A percentile compares a stretch with the other conserved stretches of the same genome.
phyloP scores from a whole-genome alignment of 92 coral and sea anemone genomes.

The Pocillopora grandis region DNA sequence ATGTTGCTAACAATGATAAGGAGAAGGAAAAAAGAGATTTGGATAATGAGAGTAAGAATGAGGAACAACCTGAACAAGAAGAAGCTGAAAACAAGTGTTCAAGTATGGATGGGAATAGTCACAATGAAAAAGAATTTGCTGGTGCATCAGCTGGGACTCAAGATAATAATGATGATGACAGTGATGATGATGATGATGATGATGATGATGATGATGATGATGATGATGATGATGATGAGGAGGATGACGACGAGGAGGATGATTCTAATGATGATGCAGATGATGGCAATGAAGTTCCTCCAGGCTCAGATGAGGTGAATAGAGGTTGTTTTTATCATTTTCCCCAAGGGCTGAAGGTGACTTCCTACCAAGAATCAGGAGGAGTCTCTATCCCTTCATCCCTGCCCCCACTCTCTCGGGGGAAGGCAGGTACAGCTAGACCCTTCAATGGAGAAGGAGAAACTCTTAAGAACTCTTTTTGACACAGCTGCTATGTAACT shows the following conservation, averaged over 20 bases:
- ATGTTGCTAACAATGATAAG: background rate
- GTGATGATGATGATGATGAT: slow-evolving; percentile 30
- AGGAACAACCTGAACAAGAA: slow-evolving; percentile 4
- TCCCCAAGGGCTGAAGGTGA: too few species aligned
- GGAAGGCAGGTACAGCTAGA: too few species aligned
- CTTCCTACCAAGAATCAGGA: too few species aligned
- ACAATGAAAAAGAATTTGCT: slow-evolving; percentile 23
- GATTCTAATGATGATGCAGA: slow-evolving; percentile 59
- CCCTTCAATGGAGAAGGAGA: too few species aligned
- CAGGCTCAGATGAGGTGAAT: slow-evolving; percentile 76
- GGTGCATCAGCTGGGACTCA: slow-evolving; percentile 7
- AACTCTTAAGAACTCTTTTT: too few species aligned
- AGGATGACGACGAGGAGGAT: slow-evolving; percentile 63
- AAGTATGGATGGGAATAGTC: slow-evolving; percentile 11
- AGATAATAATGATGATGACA: slow-evolving; percentile 32
- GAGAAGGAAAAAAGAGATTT: background rate
- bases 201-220: slow-evolving; percentile 34
- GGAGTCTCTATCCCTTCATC: too few species aligned
- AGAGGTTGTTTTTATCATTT: background rate
- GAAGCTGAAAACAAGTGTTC: slow-evolving; percentile 14
- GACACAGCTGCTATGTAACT: too few species aligned
- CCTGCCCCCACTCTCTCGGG: too few species aligned
- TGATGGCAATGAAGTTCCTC: slow-evolving; percentile 39
- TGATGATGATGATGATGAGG: slow-evolving; percentile 61
- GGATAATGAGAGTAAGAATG: slow-evolving; percentile 16